A percentile compares a stretch with the other conserved stretches of the same genome.
Conservation (phyloP, 2,797 vertebrate species). For the Philypnodon macrostomus region DNA sequence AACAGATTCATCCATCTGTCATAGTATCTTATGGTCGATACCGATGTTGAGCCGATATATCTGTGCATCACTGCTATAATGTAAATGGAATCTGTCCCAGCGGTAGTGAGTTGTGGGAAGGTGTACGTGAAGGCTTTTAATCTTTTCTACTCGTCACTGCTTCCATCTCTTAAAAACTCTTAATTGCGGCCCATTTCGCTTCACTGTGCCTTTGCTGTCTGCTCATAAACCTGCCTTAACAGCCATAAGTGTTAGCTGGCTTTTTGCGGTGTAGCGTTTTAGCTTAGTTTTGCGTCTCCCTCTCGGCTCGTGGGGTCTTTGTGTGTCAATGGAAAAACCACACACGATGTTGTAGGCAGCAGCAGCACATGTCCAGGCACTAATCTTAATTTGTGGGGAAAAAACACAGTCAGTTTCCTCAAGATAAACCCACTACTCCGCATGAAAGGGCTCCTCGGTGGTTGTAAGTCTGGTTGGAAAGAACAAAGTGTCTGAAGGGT, state of each 20-base stretch:
- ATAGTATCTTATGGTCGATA: too few relatives aligned
- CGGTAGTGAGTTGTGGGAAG: conserved; percentile 22
- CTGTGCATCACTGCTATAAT: too few relatives aligned
- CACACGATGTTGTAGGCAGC: conserved; percentile 60
- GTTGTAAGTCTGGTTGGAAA: conserved; percentile 32
- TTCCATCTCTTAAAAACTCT: conserved; percentile 56
- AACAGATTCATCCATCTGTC: too few relatives aligned
- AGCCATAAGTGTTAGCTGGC: conserved; percentile 54
- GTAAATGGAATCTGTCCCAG: conserved; percentile 18
- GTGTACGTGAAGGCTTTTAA: conserved; percentile 57
- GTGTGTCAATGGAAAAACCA: conserved; percentile 60
- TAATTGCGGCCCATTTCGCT: conserved; percentile 61
- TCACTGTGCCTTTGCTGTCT: conserved; percentile 33
- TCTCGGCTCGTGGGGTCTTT: conserved; percentile 31
- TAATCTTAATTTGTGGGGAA: conserved; percentile 52
- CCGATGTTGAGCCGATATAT: too few relatives aligned
- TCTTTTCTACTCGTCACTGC: conserved; percentile 49
- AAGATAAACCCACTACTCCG: conserved; percentile 45
- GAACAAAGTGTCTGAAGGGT: conserved; percentile 44
- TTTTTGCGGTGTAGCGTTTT: conserved; percentile 54
- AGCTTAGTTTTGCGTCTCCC: conserved; percentile 43
- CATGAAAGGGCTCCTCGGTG: conserved; percentile 52
- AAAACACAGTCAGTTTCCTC: conserved; percentile 50
- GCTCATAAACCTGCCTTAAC: conserved; percentile 58
- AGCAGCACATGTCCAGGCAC: conserved; percentile 54